Base-by-base conservation (phyloP, 2,113 vertebrate species). In the Sula dactylatra region DNA sequence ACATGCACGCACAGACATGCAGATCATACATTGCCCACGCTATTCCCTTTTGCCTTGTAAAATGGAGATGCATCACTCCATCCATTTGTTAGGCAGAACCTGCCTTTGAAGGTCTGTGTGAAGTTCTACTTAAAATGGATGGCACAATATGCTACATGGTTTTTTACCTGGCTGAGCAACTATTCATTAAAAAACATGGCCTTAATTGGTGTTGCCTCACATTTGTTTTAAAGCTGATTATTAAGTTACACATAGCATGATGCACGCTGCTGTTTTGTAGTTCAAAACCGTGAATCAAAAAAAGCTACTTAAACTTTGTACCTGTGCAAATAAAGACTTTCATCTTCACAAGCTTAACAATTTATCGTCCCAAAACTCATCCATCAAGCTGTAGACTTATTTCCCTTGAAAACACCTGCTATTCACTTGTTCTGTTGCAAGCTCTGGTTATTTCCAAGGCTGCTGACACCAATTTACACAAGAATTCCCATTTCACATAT, bases 241-340 rank as follows among this genome's bases (percentile, higher is more conserved):
- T 93, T 90, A 88, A 88, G 82, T 90, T 91, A 42, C 12, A 26
- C 59, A 6, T 47, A 88, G 27, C 54, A 25, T 0, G 0, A 13
- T 40, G 73, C 34, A 44, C 0, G 3, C 24, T 18, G 40, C 54
- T 92, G 49, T 38, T 90, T 24, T 82, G 87, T 70, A 74, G 84
- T 81, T 95, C 76, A 74, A 90, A 95, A 91, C 34, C 0, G 0
- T 16, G 64, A 80, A 83, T 86, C 42, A 92, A 82, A 94, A 91
- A 92, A 81, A 79, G 69, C 54, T 79, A 29, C 78, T 95, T 95
- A 87, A 93, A 91, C 86, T 93, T 88, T 94, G 87, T 93, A 71
- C 91, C 83, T 89, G 58, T 62, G 78, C 38, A 96, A 95, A 96
- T 81, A 95, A 88, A 82, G 92, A 94, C 93, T 97, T 96, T 96